phyloP scores from a whole-genome alignment of 2,888 invertebrate genomes.

The Diarsia rubi region DNA sequence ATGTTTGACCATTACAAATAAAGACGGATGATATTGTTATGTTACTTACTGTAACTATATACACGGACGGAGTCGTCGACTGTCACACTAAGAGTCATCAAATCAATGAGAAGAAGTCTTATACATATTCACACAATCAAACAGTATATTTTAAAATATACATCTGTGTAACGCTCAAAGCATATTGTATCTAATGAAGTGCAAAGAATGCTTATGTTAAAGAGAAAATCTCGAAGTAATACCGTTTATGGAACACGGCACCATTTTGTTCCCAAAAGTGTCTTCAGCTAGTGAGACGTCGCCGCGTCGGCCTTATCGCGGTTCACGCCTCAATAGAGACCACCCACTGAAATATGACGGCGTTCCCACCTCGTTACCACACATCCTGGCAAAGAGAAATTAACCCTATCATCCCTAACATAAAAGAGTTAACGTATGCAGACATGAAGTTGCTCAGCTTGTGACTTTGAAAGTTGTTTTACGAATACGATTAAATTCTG shows the following conservation, averaged over 20 bases:
- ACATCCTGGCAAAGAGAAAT: conserved; percentile 33
- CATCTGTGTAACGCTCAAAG: neutral
- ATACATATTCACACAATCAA: neutral
- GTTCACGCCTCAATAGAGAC: conserved; percentile 70
- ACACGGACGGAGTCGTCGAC: too few relatives aligned
- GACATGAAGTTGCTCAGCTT: conserved; percentile 24
- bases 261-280: conserved; percentile 59
- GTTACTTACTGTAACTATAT: neutral
- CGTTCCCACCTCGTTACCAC: conserved; percentile 45
- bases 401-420: conserved; percentile 16
- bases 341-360: conserved; percentile 69
- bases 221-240: conserved; percentile 44
- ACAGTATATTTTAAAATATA: neutral
- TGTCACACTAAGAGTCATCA: neutral
- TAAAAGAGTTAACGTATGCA: conserved; percentile 32
- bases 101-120: neutral
- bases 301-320: conserved; percentile 69
- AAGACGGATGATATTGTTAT: neutral
- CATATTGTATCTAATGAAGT: conserved; percentile 32
- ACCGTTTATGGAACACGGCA: conserved; percentile 21
- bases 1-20: neutral
- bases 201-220: conserved; percentile 23
- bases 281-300: conserved; percentile 58
- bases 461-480: conserved; percentile 58
- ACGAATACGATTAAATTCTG: conserved; percentile 58